phyloP scores from a whole-genome alignment of 2,888 invertebrate species.

The Norana najaformis region DNA sequence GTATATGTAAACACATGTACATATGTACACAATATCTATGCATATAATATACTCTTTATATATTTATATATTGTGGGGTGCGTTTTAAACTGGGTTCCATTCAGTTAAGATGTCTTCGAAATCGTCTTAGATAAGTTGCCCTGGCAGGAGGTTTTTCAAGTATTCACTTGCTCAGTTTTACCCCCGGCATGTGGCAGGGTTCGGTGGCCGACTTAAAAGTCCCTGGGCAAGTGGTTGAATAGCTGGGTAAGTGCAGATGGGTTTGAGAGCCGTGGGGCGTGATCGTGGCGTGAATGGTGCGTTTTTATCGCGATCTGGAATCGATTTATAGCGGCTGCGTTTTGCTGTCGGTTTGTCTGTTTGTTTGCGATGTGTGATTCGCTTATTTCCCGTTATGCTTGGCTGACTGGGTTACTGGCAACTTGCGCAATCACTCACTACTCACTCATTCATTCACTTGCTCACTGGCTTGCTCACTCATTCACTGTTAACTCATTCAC shows the following conservation, averaged over 20 bases:
- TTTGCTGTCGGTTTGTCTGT: neutral
- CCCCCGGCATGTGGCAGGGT: neutral
- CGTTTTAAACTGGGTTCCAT: neutral
- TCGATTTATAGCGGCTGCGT: neutral
- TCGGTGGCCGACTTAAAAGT: neutral
- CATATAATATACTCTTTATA: too few species aligned
- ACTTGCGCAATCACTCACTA: neutral
- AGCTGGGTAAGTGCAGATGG: too few species aligned
- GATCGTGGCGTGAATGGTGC: neutral
- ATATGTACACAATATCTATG: too few species aligned
- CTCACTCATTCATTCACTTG: too few species aligned
- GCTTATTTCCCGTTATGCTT: neutral
- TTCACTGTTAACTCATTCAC: too few species aligned
- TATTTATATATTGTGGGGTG: neutral
- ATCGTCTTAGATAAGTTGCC: neutral
- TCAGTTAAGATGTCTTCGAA: neutral
- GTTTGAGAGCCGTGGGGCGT: neutral
- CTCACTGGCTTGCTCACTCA: neutral
- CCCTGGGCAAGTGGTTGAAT: too few species aligned
- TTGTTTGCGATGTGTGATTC: neutral
- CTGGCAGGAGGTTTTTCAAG: neutral
- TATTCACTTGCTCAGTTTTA: neutral
- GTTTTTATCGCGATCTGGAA: neutral
- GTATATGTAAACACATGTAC: too few species aligned
- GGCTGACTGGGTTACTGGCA: neutral